Evolutionary conservation across 2,797 vertebrate species (phyloP).

Genomic region (Novumbra hubbsi): DNA sequence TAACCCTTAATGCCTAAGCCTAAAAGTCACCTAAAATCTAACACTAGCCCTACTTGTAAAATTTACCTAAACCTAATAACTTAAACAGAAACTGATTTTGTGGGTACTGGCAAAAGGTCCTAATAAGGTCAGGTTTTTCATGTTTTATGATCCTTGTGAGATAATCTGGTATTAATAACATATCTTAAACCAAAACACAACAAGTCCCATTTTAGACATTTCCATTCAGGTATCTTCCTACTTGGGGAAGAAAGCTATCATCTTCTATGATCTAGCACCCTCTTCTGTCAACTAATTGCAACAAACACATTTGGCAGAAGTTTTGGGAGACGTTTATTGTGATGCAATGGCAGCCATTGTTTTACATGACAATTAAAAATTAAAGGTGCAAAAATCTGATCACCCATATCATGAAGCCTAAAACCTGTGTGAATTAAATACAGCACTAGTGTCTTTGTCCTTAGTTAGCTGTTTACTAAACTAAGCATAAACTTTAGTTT

Average conservation of each 20-base stretch:
- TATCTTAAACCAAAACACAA: neutral
- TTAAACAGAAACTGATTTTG: too few relatives aligned
- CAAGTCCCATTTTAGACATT: neutral
- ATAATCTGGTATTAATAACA: too few relatives aligned
- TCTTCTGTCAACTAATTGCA: slow-evolving; percentile 13
- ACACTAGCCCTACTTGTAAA: too few relatives aligned
- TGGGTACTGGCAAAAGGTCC: too few relatives aligned
- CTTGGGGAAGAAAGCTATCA: neutral
- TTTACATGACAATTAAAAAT: neutral
- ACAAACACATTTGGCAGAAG: neutral
- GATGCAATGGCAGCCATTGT: neutral
- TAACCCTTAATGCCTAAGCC: too few relatives aligned
- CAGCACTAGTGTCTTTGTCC: neutral
- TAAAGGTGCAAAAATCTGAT: neutral
- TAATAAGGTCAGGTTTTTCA: too few relatives aligned
- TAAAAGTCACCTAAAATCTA: too few relatives aligned
- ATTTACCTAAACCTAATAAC: too few relatives aligned
- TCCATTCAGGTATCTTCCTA: neutral
- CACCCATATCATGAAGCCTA: neutral
- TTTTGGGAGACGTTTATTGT: neutral
- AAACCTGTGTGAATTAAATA: slow-evolving; percentile 1
- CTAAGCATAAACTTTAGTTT: neutral
- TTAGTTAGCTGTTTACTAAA: neutral
- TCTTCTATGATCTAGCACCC: slow-evolving; percentile 26
- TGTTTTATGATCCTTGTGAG: too few relatives aligned